These are phyloP conservation scores for Actias luna DNA, from an alignment of 2,888 invertebrate species.

Conservation along the genomic window DNA sequence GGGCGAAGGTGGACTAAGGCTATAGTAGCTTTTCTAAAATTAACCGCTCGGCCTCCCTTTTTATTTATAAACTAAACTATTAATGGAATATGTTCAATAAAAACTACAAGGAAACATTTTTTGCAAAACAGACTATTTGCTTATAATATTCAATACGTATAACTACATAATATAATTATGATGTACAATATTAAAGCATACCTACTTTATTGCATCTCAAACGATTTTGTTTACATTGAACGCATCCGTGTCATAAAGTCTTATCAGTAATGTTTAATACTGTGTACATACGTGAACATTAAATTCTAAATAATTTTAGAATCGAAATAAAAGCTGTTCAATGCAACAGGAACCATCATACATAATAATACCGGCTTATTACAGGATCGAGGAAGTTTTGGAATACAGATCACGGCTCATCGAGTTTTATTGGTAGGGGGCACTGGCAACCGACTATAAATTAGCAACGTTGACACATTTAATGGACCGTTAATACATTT, in stretches of 20 bases:
- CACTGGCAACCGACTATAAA: slow-evolving; percentile 57
- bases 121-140: not conserved
- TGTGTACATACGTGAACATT: not conserved
- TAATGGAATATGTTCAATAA: too few relatives aligned
- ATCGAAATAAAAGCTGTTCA: slow-evolving; percentile 31
- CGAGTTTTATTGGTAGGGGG: slow-evolving; percentile 70
- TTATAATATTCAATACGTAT: not conserved
- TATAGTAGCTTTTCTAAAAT: too few relatives aligned
- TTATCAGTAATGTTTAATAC: not conserved
- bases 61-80: too few relatives aligned
- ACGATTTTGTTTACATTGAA: not conserved
- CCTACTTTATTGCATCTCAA: not conserved
- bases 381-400: slow-evolving; percentile 70
- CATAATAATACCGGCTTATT: slow-evolving; percentile 58
- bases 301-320: not conserved
- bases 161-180: not conserved
- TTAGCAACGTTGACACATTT: slow-evolving; percentile 67
- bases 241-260: not conserved
- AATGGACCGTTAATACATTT: slow-evolving; percentile 67
- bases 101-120: not conserved
- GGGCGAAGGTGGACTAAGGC: too few relatives aligned
- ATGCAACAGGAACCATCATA: slow-evolving; percentile 43
- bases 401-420: slow-evolving; percentile 76
- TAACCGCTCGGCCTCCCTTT: too few relatives aligned
- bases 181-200: not conserved